Base-by-base conservation (phyloP, 2,888 invertebrate genomes). In the Hyles lineata region DNA sequence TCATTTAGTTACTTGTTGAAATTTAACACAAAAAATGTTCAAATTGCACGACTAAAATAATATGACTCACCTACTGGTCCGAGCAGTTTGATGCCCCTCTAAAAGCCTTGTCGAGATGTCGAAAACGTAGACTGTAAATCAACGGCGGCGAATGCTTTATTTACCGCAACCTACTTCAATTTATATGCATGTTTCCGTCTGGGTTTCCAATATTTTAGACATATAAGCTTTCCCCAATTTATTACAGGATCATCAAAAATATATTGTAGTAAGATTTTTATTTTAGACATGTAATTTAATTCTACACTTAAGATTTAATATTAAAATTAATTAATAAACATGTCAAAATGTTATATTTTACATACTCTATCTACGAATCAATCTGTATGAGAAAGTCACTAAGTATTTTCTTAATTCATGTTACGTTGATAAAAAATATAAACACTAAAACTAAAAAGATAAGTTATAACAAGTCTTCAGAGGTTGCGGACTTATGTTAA, bases 1-100 rank as follows among this genome's bases (percentile, higher is more conserved):
- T 93, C 92, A 93, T 87, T 82, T 84, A 77, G 80, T 83, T 80
- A 83, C 84, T 87, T 85, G 85, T 82, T 80, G 84, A 87, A 86
- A 86, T 80, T 82, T 78, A 78, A 83, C 84, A 84, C 84, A 89
- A 90, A 91, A 92, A 90, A 82, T 80, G 77, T 79, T 75, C 76
- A 82, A 82, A 85, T 88, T 89, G 85, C 88, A 87, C 83, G 84
- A 84, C 83, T 70, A 62, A 29, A 21, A 70, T 62, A 73, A 78
- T 79, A 84, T 91, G 90, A 89, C 77, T 88, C 90, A 89, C 76
- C 71, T 73, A 71, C 72, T 73, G 74, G 52, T 62, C 71, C 60
- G 69, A 35, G 72, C 50, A 72, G 72, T 70, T 72, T 72, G 63
- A 55, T 72, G 72, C 62, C 52, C 58, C 70, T 43, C 17, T 52